Base-by-base conservation (phyloP, 1,140 invertebrate species). In the Physella acuta region DNA sequence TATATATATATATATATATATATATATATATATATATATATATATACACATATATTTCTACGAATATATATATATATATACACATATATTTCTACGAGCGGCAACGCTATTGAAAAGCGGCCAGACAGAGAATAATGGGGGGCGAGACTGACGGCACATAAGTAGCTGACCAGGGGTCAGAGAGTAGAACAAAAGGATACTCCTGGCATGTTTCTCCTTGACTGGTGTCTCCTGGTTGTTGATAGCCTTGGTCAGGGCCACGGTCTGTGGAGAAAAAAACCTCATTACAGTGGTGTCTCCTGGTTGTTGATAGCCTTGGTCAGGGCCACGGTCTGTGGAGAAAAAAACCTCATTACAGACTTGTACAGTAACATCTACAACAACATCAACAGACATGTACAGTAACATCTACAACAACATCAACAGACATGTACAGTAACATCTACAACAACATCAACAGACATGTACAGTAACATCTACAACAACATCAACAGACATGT, bases 161-260 rank as follows among this genome's bases (percentile, higher is more conserved):
- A 34, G 36, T 31, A 14, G 17, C 3, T 44, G 60, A 62, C 16
- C 3, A 20, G 8, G 17, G 14, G 34, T 39, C 8, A 62, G 17
- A 31, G 59, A 30, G 28, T 2, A 34, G 8, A 26, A 28, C 55
- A 60, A 87, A 90, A 90, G 88, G 89, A 90, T 91, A 91, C 90
- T 91, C 76, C 96, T 89, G 53, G 95, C 93, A 92, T 98, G 95
- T 88, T 98, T 98, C 82, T 95, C 94, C 88, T 98, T 98, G 0
- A 97, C 92, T 4, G 95, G 94, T 39, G 90, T 91, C 86, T 98
- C 95, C 34, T 90, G 86, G 3, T 88, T 86, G 85, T 94, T 97
- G 66, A 97, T 92, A 11, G 95, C 95, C 86, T 98, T 98, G 73
- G 89, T 90, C 56, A 97, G 91, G 30, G 81, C 79, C 55, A 79